Evolutionary conservation across 2,113 vertebrate species (phyloP), one percentile per base, ranked within the genome.

Genomic region (Scartelaos histophorus): DNA sequence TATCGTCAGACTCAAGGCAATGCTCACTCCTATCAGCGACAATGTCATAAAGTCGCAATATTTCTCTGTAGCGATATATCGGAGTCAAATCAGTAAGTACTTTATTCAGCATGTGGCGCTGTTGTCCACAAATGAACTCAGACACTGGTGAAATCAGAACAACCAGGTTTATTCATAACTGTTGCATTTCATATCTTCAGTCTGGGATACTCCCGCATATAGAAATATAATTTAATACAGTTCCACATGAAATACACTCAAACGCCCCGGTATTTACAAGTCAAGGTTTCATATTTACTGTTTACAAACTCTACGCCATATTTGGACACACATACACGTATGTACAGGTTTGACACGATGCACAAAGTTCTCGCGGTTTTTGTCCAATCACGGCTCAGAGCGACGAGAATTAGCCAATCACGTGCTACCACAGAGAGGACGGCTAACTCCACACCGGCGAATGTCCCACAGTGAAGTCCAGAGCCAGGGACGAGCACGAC

Each of bases 181-280:
- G 85, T 78, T 38, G 65, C 79, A 82, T 88, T 85, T 81, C 77
- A 89, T 75, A 82, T 80, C 73, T 82, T 49, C 29, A 66, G 70
- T 70, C 69, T 73, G 72, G 82, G 72, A 61, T 57, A 43, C 68
- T 64, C 79, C 75, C 79, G 76, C 83, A 87, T 88, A 87, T 90
- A 90, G 79, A 93, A 92, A 93, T 93, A 90, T 88, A 85, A 72
- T 88, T 88, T 82, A 88, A 86, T 86, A 86, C 74, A 80, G 78
- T 78, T 85, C 81, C 87, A 92, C 89, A 82, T 83, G 77, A 78
- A 86, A 89, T 90, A 90, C 82, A 73, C 75, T 86, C 69, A 64
- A 82, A 82, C 71, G 85, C 78, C 46, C 75, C 75, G 80, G 58
- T 73, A 83, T 88, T 80, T 81, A 86, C 84, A 90, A 19, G 56